Evolutionary conservation across 2,797 vertebrate genomes (phyloP), one percentile per base, ranked within the genome.

Genomic region (Adrianichthys oophorus): DNA sequence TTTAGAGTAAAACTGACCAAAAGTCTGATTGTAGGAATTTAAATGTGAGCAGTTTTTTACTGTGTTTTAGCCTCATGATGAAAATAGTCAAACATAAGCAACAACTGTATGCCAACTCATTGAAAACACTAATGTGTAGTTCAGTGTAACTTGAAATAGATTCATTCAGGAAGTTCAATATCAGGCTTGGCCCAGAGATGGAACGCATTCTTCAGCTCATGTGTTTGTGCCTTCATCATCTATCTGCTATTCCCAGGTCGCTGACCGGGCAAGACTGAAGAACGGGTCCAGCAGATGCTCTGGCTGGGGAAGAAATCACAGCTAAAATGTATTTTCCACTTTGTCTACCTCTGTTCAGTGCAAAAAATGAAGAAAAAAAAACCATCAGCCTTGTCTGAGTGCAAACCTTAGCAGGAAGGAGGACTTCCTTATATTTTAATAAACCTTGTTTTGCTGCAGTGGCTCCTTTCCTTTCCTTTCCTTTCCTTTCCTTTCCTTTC

Each of bases 271-370:
- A 56, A 48, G 56, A 67, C 61, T 52, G 65, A 84, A 50, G 73
- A 65, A 81, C 74, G 55, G 52, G 56, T 45, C 52, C 62, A 74
- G 14, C 59, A 60, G 70, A 70, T 57, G 68, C 42, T 76, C 58
- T 49, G 52, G 78, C 65, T 63, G 63, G 59, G 69, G 58, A 16
- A 23, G 8, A 40, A 19, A 48, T 48, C 32, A 55, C 48, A 48
- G 48, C 44, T 51, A 56, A 70, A 70, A 68, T 65, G 6, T 81
- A 41, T 67, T 53, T 69, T 67, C 43, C 63, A 65, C 50, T 58
- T 55, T 65, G 48, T 48, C 54, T 24, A 45, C 49, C 29, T 54
- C 65, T 54, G 23, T n/a, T 24, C 10, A 26, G 29, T 32, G 29
- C 29, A 29, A 53, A 13, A 19, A 40, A 18, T 7, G 3, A 24